phyloP scores from a whole-genome alignment of 2,888 invertebrate genomes.

The Coleophora flavipennella region DNA sequence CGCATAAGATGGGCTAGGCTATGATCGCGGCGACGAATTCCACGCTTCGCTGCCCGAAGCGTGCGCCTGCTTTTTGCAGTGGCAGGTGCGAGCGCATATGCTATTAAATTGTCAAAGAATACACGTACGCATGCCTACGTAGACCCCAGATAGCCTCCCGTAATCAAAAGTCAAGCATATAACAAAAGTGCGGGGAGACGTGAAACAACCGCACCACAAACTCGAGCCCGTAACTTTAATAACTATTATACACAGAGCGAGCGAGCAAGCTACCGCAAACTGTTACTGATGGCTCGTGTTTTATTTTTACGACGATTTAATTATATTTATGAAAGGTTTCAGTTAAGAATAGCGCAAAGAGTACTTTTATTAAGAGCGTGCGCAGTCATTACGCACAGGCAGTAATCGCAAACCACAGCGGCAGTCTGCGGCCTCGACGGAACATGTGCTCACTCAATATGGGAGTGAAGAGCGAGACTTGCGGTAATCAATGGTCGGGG shows the following conservation, averaged over 20 bases:
- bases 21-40: slow-evolving; percentile 62
- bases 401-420: slow-evolving; percentile 61
- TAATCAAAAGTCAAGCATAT: slow-evolving; percentile 48
- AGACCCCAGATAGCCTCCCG: slow-evolving; percentile 46
- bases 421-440: slow-evolving; percentile 45
- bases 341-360: slow-evolving; percentile 31
- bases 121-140: slow-evolving; percentile 46
- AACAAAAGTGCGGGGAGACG: background rate
- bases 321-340: slow-evolving; percentile 33
- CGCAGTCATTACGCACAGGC: slow-evolving; percentile 37
- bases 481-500: slow-evolving; percentile 39
- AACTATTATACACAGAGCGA: slow-evolving; percentile 1
- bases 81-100: slow-evolving; percentile 68
- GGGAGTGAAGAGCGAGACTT: slow-evolving; percentile 35
- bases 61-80: slow-evolving; percentile 66
- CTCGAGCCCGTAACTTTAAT: slow-evolving; percentile 8
- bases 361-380: slow-evolving; percentile 30
- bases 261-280: slow-evolving; percentile 35
- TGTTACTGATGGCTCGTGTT: slow-evolving; percentile 25
- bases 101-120: slow-evolving; percentile 71
- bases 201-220: slow-evolving; percentile 6
- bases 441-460: slow-evolving; percentile 58
- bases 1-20: slow-evolving; percentile 59
- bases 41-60: slow-evolving; percentile 64
- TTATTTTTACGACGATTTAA: slow-evolving; percentile 26